A percentile compares a stretch with the other conserved stretches of the same genome.
These are phyloP conservation scores for Caenorhabditis plicata DNA, from an alignment of 2,888 invertebrate genomes.

Conservation along the genomic window DNA sequence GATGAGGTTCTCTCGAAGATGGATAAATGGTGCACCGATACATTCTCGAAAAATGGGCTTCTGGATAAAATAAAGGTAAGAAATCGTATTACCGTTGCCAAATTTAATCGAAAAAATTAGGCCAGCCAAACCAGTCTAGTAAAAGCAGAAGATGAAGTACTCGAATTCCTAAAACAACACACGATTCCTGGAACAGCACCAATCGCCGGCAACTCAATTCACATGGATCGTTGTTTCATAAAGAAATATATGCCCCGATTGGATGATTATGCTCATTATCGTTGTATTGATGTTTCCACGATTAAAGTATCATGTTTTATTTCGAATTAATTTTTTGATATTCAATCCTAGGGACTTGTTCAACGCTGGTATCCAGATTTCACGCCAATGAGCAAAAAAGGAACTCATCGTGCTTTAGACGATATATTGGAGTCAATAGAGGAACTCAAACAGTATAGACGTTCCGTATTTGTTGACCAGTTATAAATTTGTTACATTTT, in stretches of 20 bases:
- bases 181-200: slow-evolving; percentile 38
- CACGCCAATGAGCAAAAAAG: slow-evolving; percentile 63
- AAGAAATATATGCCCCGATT: slow-evolving; percentile 80
- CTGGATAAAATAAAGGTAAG: slow-evolving; percentile 72
- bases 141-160: slow-evolving; percentile 34
- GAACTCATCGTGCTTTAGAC: slow-evolving; percentile 70
- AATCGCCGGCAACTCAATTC: slow-evolving; percentile 59
- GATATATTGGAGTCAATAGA: slow-evolving; percentile 74
- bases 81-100: slow-evolving; percentile 75
- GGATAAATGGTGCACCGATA: slow-evolving; percentile 81
- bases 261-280: slow-evolving; percentile 81
- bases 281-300: slow-evolving; percentile 87
- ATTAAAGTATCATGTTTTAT: slow-evolving; percentile 82
- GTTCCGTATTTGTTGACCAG: slow-evolving; percentile 72
- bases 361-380: slow-evolving; percentile 75
- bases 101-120: slow-evolving; percentile 76
- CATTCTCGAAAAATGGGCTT: slow-evolving; percentile 83
- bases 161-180: slow-evolving; percentile 25
- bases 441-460: slow-evolving; percentile 80
- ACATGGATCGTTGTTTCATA: slow-evolving; percentile 45
- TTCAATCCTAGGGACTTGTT: slow-evolving; percentile 12
- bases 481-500: too few species aligned
- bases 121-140: slow-evolving; percentile 28
- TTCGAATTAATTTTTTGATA: background rate
- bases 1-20: slow-evolving; percentile 76